A percentile compares a stretch with the other conserved stretches of the same genome.
These are phyloP conservation scores for Magallana ariakensis DNA, from an alignment of 1,140 invertebrate species.

Conservation along the genomic window DNA sequence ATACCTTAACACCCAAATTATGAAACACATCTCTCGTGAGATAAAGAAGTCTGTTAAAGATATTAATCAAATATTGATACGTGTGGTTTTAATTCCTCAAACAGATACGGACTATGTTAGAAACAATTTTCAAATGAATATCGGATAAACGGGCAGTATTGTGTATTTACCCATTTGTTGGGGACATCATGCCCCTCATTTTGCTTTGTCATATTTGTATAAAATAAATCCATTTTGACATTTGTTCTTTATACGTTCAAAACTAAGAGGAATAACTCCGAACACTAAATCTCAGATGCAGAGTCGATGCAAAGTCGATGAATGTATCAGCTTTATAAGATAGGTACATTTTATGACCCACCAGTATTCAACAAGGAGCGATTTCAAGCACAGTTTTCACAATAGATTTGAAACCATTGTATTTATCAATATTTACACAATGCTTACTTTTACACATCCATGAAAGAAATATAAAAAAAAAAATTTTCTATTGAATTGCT, in stretches of 20 bases:
- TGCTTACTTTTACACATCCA: too few relatives aligned
- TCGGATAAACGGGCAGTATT: constrained; percentile 5
- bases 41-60: constrained; percentile 28
- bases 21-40: constrained; percentile 17
- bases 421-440: too few relatives aligned
- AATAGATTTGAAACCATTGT: too few relatives aligned
- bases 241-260: neutral
- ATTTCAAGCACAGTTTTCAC: too few relatives aligned
- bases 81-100: constrained; percentile 4
- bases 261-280: neutral
- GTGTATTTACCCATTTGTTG: neutral
- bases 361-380: too few relatives aligned
- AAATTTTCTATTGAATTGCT: too few relatives aligned
- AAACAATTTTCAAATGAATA: constrained; percentile 33
- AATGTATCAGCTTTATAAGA: too few relatives aligned
- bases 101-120: neutral
- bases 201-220: neutral
- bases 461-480: too few relatives aligned
- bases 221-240: neutral
- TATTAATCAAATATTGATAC: constrained; percentile 26
- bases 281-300: too few relatives aligned
- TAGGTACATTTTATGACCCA: too few relatives aligned
- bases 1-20: constrained; percentile 35
- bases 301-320: too few relatives aligned
- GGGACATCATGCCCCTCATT: neutral